Percentiles rank a stretch among this genome's conserved stretches.
phyloP scores from a whole-genome alignment of 2,113 vertebrate species.

The Tachysurus fulvidraco region DNA sequence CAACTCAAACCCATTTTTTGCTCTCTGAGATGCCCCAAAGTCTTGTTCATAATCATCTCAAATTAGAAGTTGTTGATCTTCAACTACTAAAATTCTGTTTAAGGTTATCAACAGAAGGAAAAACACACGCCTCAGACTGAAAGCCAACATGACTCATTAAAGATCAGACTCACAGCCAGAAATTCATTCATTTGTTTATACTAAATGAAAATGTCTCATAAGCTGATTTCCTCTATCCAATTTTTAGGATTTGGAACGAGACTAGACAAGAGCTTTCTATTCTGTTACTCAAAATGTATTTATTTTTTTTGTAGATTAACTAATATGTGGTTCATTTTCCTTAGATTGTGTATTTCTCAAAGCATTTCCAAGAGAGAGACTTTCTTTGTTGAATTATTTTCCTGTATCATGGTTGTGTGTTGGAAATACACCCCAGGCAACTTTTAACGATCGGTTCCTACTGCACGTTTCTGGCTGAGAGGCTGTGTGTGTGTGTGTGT shows the following conservation, averaged over 20 bases:
- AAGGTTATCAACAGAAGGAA: too few relatives aligned
- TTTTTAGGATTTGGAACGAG: neutral
- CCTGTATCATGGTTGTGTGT: neutral
- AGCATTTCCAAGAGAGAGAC: neutral
- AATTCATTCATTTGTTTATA: too few relatives aligned
- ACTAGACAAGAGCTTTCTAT: neutral
- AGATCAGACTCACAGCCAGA: too few relatives aligned
- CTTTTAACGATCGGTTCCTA: neutral
- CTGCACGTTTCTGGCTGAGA: neutral
- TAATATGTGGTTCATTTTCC: neutral
- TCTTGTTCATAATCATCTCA: too few relatives aligned
- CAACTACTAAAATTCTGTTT: too few relatives aligned
- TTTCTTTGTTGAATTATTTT: neutral
- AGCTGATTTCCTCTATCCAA: too few relatives aligned
- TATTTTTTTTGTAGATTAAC: neutral
- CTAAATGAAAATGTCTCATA: neutral
- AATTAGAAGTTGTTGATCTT: too few relatives aligned
- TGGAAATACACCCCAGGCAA: constrained; percentile 23
- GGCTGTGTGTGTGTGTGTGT: constrained; percentile 20
- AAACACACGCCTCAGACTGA: too few relatives aligned
- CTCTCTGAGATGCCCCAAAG: too few relatives aligned
- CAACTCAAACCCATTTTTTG: too few relatives aligned
- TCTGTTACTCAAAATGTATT: neutral
- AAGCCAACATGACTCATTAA: too few relatives aligned
- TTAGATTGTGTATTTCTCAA: neutral